Base-by-base conservation (phyloP, 2,888 invertebrate species). In the Agrotis segetum region DNA sequence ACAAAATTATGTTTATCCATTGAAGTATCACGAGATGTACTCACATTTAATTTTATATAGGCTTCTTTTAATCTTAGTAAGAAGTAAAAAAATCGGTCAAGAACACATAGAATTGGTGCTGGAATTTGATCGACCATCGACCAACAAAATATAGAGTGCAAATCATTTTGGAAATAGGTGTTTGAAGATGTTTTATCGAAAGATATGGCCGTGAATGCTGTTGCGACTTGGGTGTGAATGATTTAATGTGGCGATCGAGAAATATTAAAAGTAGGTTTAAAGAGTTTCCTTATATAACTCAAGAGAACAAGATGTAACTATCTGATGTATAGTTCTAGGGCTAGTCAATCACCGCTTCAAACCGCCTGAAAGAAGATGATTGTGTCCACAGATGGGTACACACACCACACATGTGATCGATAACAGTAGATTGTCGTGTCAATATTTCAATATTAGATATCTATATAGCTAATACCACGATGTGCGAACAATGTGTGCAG, bases 331-430 rank as follows among this genome's bases (percentile, higher is more conserved):
- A 49, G 68, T 56, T 63, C 52, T 79, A 81, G 79, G 84, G 79
- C 69, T 81, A 77, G 80, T 70, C 75, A 64, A 67, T 69, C 60
- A 74, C 85, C 81, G 86, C 87, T 83, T 84, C 66, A 65, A 90
- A 89, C 91, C 85, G 88, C 88, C 80, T 88, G 69, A 61, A 87
- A 89, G 87, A 82, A 86, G 88, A 87, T 88, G 24, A n/a, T n/a
- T 24, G 24, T n/a, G 3, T 44, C 44, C 72, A 79, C 69, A 71
- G 40, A 40, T 88, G 24, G 19, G 2, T 44, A 49, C 73, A 79
- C 69, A 71, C 74, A 50, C 52, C 73, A 79, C 68, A 71, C 74
- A 50, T 53, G 80, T 85, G 87, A 89, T 88, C 85, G 82, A 88
- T 88, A 84, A 73, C 67, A 77, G 77, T 76, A 73, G 14, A 62